phyloP scores from a whole-genome alignment of 2,113 vertebrate genomes.

The Brachypteracias leptosomus region DNA sequence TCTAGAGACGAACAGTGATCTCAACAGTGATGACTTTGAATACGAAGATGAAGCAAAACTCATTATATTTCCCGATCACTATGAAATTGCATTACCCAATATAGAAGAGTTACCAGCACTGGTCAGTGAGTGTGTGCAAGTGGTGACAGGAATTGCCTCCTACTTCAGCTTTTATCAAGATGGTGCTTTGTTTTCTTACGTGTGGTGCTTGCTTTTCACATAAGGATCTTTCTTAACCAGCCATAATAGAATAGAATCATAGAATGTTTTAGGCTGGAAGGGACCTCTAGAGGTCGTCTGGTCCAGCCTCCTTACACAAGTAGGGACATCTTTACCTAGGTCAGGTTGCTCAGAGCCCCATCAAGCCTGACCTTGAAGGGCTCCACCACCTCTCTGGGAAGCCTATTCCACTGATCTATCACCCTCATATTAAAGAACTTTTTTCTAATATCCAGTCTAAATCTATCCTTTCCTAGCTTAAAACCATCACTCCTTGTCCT shows the following conservation, averaged over 20 bases:
- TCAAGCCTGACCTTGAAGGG: no score
- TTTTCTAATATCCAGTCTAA: no score
- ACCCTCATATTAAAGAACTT: no score
- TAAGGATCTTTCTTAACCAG: neutral
- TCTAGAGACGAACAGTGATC: conserved; percentile 90
- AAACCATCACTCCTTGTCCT: no score
- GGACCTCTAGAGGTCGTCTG: no score
- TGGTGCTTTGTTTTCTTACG: neutral
- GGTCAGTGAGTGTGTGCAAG: conserved; percentile 85
- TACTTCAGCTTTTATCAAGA: neutral
- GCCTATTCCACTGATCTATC: no score
- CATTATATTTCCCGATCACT: conserved; percentile 98
- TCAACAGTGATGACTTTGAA: conserved; percentile 93
- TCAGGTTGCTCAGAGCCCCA: no score
- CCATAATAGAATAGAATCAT: neutral
- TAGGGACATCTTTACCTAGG: no score
- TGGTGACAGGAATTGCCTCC: neutral
- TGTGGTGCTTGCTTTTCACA: neutral
- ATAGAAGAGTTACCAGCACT: conserved; percentile 98
- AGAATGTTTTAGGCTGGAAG: no score
- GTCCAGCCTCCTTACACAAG: no score
- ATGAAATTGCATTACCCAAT: conserved; percentile 96
- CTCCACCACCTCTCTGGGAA: no score
- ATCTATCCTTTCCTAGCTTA: no score
- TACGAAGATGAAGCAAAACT: conserved; percentile 98